These are phyloP conservation scores for Antechinus flavipes DNA, from an alignment of 2,113 vertebrate genomes.

Conservation along the genomic window DNA sequence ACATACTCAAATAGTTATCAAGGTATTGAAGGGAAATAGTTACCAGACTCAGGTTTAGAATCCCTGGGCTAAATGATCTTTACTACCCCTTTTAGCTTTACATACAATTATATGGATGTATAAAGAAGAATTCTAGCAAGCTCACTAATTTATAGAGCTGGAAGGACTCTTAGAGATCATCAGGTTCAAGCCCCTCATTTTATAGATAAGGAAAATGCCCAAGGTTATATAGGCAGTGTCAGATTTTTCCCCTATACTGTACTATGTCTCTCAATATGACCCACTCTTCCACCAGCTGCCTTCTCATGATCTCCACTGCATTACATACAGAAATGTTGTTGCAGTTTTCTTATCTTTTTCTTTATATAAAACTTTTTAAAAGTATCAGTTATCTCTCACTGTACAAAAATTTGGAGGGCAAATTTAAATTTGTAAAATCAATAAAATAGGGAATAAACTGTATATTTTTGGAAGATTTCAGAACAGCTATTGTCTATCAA, in stretches of 20 bases:
- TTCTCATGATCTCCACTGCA: not conserved
- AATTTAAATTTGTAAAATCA: conserved; percentile 6
- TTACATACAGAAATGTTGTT: not conserved
- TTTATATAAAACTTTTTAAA: not conserved
- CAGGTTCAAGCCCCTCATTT: not conserved
- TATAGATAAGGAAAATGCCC: not conserved
- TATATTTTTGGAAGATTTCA: conserved; percentile 23
- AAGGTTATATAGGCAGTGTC: not conserved
- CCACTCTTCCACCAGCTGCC: not conserved
- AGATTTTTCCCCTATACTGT: not conserved
- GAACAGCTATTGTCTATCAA: conserved; percentile 34
- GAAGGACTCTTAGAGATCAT: not conserved
- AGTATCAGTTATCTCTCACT: conserved; percentile 24
- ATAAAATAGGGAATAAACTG: conserved; percentile 21
- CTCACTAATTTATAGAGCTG: not conserved
- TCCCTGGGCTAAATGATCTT: not conserved
- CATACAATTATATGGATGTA: not conserved
- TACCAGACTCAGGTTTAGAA: not conserved
- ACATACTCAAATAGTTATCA: not conserved
- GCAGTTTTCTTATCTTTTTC: not conserved
- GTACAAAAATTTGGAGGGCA: conserved; percentile 12
- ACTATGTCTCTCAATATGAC: not conserved
- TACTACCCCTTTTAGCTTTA: not conserved
- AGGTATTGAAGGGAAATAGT: not conserved
- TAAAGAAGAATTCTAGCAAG: not conserved